Evolutionary conservation across 1,140 invertebrate genomes (phyloP).

Genomic region (Contarinia nasturtii): DNA sequence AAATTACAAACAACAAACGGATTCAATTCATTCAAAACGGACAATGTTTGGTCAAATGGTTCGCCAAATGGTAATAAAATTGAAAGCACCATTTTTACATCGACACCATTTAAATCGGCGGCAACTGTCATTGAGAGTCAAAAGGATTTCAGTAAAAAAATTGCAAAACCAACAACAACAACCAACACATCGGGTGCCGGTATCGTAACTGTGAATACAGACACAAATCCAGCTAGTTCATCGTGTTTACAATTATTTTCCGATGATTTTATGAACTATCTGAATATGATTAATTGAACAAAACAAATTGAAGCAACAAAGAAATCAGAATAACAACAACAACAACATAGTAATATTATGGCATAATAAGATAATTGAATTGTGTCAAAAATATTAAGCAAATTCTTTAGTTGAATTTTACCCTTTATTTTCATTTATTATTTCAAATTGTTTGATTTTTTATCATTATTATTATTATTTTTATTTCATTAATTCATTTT

Average conservation of each 20-base stretch:
- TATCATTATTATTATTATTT: too few relatives aligned
- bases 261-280: slow-evolving; percentile 34
- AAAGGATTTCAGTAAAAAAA: slow-evolving; percentile 8
- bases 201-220: slow-evolving; percentile 7
- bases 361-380: too few relatives aligned
- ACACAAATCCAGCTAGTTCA: slow-evolving; percentile 12
- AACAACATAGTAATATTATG: too few relatives aligned
- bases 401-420: too few relatives aligned
- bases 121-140: slow-evolving; percentile 2
- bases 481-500: too few relatives aligned
- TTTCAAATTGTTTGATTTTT: too few relatives aligned
- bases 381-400: too few relatives aligned
- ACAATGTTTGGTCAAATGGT: slow-evolving; percentile 3
- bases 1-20: neutral
- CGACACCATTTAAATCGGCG: slow-evolving; percentile 13
- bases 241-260: slow-evolving; percentile 34
- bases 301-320: too few relatives aligned
- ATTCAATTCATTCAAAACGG: neutral
- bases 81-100: slow-evolving; percentile 17
- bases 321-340: too few relatives aligned
- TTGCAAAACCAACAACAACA: slow-evolving; percentile 7
- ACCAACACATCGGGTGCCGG: slow-evolving; percentile 13
- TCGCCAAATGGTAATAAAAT: slow-evolving; percentile 7
- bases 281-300: slow-evolving; percentile 31
- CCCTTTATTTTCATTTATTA: too few relatives aligned